Evolutionary conservation across 92 coral and sea anemone genomes (phyloP).

Genomic region (Porites lobata): DNA sequence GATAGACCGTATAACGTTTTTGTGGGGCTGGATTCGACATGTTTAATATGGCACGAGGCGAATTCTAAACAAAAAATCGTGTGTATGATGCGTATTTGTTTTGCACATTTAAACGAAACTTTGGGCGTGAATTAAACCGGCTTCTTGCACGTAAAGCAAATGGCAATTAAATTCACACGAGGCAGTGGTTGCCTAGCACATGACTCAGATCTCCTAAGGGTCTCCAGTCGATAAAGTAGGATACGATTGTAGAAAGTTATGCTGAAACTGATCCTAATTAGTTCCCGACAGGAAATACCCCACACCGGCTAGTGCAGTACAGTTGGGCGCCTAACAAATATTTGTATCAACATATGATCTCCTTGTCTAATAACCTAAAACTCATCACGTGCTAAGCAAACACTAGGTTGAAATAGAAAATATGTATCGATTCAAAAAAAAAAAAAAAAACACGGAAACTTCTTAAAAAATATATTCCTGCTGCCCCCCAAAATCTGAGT

Average conservation of each 20-base stretch:
- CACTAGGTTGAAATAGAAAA: background rate
- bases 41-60: slow-evolving; percentile 14
- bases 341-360: background rate
- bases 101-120: slow-evolving; percentile 1
- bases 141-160: background rate
- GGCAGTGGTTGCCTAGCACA: slow-evolving; percentile 3
- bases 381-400: too few species aligned
- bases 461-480: too few species aligned
- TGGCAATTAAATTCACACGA: background rate
- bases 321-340: slow-evolving; percentile 14
- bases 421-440: too few species aligned
- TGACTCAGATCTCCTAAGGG: slow-evolving; percentile 18
- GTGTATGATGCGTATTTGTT: slow-evolving; percentile 8
- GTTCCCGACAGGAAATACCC: too few species aligned
- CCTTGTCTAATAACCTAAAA: background rate
- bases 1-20: slow-evolving; percentile 39
- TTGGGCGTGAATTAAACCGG: background rate
- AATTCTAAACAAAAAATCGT: slow-evolving; percentile 3
- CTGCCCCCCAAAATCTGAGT: too few species aligned
- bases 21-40: slow-evolving; percentile 38
- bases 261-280: too few species aligned
- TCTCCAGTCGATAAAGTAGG: background rate
- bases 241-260: slow-evolving; percentile 1
- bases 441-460: too few species aligned
- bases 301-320: slow-evolving; percentile 18